Base-by-base conservation (phyloP, 92 coral and sea anemone species). In the Nematostella vectensis region DNA sequence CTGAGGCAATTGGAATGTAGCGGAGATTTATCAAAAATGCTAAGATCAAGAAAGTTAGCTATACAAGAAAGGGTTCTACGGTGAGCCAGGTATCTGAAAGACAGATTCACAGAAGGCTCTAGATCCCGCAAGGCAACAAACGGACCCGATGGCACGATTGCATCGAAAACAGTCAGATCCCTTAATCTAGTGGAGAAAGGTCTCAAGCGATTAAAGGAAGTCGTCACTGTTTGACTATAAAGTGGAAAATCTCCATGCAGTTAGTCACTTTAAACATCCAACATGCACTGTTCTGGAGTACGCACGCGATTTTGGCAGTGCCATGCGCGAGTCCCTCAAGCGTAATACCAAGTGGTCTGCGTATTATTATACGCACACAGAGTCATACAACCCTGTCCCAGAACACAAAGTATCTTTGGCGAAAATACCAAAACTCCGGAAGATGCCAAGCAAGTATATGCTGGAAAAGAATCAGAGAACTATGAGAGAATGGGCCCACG, bases 221-320 rank as follows among this genome's bases (percentile, higher is more conserved):
- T 53, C 29, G 26, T 66, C 18, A 25, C 54, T 4, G 54, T 30
- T 21, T 33, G 63, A 3, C 54, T 45, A 13, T 31, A 53, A 1
- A 25, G 76, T 75, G 19, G 77, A 77, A 39, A 11, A 3, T 49
- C 54, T n/a, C 1, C 69, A 64, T 60, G 75, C 79, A 12, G 70
- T 59, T 10, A 65, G 66, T 33, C 70, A 78, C 13, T 65, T 65
- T 48, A 78, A 78, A 39, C 75, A 71, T 57, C 80, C 71, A 11
- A 13, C 75, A 1, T 71, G 79, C 17, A 58, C 79, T 36, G 65
- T 63, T 33, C 59, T 71, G 2, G 84, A 71, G 31, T 78, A 71
- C 19, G 56, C 79, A 31, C 65, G 51, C 29, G 75, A 78, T 25
- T 42, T 76, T 12, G 62, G 72, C 0, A 69, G 61, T 11, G 26